Evolutionary conservation across 2,888 invertebrate genomes (phyloP), one percentile per base, ranked within the genome.

Genomic region (Malthinus flaveolus): DNA sequence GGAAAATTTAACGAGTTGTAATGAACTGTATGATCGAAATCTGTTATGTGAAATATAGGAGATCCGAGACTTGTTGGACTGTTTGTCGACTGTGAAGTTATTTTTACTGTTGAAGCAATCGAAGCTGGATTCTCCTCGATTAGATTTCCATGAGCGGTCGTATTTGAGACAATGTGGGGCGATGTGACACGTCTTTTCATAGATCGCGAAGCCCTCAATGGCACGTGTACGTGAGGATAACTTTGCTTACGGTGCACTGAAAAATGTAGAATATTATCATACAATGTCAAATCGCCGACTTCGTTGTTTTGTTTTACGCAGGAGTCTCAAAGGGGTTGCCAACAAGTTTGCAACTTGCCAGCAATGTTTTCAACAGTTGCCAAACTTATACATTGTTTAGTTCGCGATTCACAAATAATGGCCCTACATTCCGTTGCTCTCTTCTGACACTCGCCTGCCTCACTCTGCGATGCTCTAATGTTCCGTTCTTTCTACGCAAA

Each of bases 201-300:
- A 78, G 82, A 82, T 70, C 83, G 83, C 65, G 83, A 79, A 52
- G 82, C 81, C 73, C 85, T 85, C 71, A 86, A 73, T 42, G 86
- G 85, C 68, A 81, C 82, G 69, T 85, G 85, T 68, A 83, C 83
- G 70, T 87, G 86, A 32, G 84, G 86, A 70, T 86, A 86, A 70
- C 84, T 84, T 73, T 82, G 82, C 70, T 85, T 83, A 35, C 86
- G 81, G 71, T 87, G 86, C 74, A 84, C 87, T 87, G 75, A 15
- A 42, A 39, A 54, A 49, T 37, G 23, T 5, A 23, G 23, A 2
- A 23, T 2, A 23, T 2, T 23, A 23, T 23, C 5, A 23, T 5
- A 23, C 23, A 23, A 2, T 23, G 5, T 49, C 4, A n/a, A 13
- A 12, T 44, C n/a, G 23, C 7, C 6, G 5, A 9, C 34, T 6